phyloP scores from a whole-genome alignment of 2,888 invertebrate species.

The Chrysolina americana region DNA sequence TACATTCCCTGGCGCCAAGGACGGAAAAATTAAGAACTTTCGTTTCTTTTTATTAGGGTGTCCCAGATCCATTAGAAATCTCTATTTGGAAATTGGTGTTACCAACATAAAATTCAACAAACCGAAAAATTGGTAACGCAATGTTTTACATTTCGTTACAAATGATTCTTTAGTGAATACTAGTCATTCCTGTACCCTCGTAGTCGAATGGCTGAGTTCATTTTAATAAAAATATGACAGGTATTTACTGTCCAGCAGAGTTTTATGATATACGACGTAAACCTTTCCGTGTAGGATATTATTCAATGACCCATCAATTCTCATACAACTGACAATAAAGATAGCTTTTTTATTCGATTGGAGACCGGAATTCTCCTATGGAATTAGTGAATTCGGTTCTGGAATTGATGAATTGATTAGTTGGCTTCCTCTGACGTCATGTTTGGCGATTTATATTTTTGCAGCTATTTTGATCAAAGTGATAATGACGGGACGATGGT shows the following conservation, averaged over 20 bases:
- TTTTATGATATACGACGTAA: slow-evolving; percentile 40
- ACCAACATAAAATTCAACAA: too few species aligned
- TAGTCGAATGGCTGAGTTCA: slow-evolving; percentile 16
- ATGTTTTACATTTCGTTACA: too few species aligned
- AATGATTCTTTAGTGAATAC: not conserved
- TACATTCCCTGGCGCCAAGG: too few species aligned
- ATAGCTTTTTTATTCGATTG: slow-evolving; percentile 44
- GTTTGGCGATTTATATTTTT: too few species aligned
- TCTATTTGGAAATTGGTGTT: too few species aligned
- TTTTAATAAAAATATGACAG: slow-evolving; percentile 47
- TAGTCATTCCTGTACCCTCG: slow-evolving; percentile 8
- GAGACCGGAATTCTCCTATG: slow-evolving; percentile 5
- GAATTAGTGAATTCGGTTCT: slow-evolving; percentile 7
- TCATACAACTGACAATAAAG: slow-evolving; percentile 45
- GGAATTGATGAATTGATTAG: slow-evolving; percentile 6
- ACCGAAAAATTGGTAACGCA: too few species aligned
- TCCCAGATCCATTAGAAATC: too few species aligned
- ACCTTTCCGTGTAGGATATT: slow-evolving; percentile 46
- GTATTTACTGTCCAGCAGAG: slow-evolving; percentile 42
- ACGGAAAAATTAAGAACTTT: too few species aligned
- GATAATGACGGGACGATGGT: not conserved
- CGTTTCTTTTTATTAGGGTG: too few species aligned
- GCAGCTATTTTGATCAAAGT: too few species aligned
- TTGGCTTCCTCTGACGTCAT: slow-evolving; percentile 9
- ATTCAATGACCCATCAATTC: slow-evolving; percentile 50